These are phyloP conservation scores for Troides aeacus DNA, from an alignment of 2,888 invertebrate genomes.

Conservation along the genomic window DNA sequence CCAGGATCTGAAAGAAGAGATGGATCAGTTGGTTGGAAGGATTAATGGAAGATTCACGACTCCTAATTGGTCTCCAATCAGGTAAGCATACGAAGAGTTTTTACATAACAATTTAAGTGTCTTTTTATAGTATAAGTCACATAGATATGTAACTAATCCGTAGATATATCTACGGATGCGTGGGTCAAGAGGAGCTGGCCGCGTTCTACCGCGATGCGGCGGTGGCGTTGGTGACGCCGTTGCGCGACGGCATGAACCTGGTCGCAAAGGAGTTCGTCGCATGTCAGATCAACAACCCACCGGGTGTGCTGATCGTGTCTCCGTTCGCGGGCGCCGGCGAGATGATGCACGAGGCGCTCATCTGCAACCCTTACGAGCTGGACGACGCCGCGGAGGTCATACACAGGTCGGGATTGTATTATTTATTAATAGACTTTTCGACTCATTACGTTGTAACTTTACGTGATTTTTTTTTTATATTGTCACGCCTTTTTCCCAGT, in stretches of 20 bases:
- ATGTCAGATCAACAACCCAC: constrained; percentile 91
- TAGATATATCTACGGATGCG: constrained; percentile 91
- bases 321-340: constrained; percentile 96
- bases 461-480: no score
- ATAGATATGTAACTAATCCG: constrained; percentile 18
- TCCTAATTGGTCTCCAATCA: constrained; percentile 95
- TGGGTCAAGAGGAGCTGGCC: constrained; percentile 91
- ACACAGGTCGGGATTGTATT: constrained; percentile 80
- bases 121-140: background rate
- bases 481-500: no score
- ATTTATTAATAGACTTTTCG: background rate
- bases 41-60: constrained; percentile 95
- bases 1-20: constrained; percentile 92
- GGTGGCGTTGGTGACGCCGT: constrained; percentile 91
- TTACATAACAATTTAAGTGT: background rate
- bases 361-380: constrained; percentile 94
- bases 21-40: constrained; percentile 92
- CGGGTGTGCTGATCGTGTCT: constrained; percentile 92
- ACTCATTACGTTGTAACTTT: no score
- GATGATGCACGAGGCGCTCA: constrained; percentile 95
- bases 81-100: constrained; percentile 50
- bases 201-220: constrained; percentile 93
- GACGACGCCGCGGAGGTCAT: constrained; percentile 93
- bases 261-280: constrained; percentile 96
- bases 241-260: constrained; percentile 94